Conservation (phyloP, 2,888 invertebrate genomes). For the Pyrrhosoma nymphula region DNA sequence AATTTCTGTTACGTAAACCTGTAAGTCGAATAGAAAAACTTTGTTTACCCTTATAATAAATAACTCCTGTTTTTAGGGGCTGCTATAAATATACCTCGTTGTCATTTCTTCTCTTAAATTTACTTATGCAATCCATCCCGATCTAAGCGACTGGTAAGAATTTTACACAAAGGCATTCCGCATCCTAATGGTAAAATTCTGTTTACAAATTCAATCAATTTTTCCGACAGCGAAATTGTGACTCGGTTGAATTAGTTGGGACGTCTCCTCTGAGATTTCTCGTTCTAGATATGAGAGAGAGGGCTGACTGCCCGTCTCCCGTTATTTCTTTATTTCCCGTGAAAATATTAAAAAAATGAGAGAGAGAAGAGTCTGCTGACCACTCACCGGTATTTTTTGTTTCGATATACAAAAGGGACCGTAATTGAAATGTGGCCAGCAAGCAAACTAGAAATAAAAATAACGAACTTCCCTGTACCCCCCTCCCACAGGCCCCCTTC, state of each 20-base stretch:
- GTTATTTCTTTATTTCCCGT: constrained; percentile 34
- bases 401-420: constrained; percentile 48
- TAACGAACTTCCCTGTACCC: background rate
- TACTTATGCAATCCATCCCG: background rate
- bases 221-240: background rate
- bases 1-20: too few species aligned
- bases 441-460: constrained; percentile 40
- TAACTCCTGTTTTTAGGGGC: background rate
- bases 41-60: too few species aligned
- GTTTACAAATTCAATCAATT: background rate
- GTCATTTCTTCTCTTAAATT: background rate
- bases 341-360: constrained; percentile 20
- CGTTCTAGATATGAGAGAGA: constrained; percentile 15
- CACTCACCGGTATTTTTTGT: constrained; percentile 21
- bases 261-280: background rate
- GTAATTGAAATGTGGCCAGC: constrained; percentile 50
- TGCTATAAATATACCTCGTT: background rate
- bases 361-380: background rate
- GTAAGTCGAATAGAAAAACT: background rate
- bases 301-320: background rate
- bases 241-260: constrained; percentile 30
- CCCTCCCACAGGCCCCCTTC: background rate
- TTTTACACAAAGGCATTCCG: background rate
- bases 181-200: background rate
- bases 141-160: background rate